A percentile compares a stretch with the other conserved stretches of the same genome.
Evolutionary conservation across 1,140 invertebrate species (phyloP).

Genomic region (Mycetomoellerius zeteki): DNA sequence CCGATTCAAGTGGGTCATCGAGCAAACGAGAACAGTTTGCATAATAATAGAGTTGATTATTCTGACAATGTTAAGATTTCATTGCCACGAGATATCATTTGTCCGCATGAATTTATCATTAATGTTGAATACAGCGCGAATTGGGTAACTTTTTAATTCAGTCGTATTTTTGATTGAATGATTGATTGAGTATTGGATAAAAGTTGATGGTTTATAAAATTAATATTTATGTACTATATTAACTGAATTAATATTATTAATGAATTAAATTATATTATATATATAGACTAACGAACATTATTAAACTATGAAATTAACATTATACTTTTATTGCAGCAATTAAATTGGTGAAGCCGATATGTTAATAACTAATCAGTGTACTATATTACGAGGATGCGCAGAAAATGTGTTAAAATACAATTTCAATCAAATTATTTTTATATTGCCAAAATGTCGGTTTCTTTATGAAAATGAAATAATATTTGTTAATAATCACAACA

Average conservation of each 20-base stretch:
- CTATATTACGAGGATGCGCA: background rate
- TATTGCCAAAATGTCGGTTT: background rate
- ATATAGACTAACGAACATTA: background rate
- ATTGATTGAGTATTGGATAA: background rate
- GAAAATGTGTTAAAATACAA: background rate
- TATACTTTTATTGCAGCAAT: background rate
- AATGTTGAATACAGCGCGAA: conserved; percentile 29
- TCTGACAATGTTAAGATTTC: conserved; percentile 50
- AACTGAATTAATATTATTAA: background rate
- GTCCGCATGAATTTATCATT: conserved; percentile 48
- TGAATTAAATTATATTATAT: background rate
- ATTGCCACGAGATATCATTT: conserved; percentile 43
- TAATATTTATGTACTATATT: no score
- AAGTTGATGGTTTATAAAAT: background rate
- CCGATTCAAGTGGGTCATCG: conserved; percentile 55
- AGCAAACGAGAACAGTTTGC: conserved; percentile 47
- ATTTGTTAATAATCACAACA: no score
- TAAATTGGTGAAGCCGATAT: background rate
- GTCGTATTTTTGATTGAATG: background rate
- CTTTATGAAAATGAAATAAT: background rate
- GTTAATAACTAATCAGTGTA: background rate
- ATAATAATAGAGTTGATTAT: conserved; percentile 57
- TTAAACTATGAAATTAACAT: background rate
- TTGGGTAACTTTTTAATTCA: background rate
- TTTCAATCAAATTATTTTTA: conserved; percentile 19